Conservation (phyloP, 2,113 vertebrate species). For the Pterocles gutturalis region DNA sequence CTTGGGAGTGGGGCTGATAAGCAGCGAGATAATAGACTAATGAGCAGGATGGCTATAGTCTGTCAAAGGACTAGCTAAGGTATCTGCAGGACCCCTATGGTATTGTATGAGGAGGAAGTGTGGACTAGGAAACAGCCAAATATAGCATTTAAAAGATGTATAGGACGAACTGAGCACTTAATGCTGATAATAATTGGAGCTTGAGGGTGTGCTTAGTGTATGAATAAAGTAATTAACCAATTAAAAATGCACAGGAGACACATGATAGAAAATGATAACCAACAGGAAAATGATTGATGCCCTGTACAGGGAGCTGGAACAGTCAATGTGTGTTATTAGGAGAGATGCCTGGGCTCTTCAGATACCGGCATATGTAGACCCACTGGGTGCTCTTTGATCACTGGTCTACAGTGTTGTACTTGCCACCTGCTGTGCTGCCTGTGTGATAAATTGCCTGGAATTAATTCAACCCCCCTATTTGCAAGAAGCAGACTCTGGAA, state of each 20-base stretch:
- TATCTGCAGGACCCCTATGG: constrained; percentile 14
- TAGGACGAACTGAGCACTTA: constrained; percentile 21
- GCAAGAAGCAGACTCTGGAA: background rate
- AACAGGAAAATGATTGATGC: constrained; percentile 67
- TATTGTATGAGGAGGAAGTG: background rate
- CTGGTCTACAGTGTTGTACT: background rate
- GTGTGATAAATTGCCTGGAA: constrained; percentile 37
- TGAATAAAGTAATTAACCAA: constrained; percentile 72
- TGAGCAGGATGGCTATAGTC: constrained; percentile 40
- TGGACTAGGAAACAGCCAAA: background rate
- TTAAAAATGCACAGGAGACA: constrained; percentile 66
- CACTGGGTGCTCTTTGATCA: background rate
- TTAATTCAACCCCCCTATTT: background rate
- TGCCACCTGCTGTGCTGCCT: constrained; percentile 36
- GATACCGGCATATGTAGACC: background rate
- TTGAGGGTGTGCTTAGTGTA: constrained; percentile 58
- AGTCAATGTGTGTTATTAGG: background rate
- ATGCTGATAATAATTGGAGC: constrained; percentile 63
- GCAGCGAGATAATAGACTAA: constrained; percentile 48
- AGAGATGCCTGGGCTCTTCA: background rate
- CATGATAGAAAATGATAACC: constrained; percentile 59
- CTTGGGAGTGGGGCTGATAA: constrained; percentile 51
- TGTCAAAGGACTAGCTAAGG: constrained; percentile 20
- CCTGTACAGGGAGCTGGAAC: constrained; percentile 3
- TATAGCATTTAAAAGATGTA: constrained; percentile 23